These are phyloP conservation scores for Anguilla japonica DNA, from an alignment of 2,113 vertebrate genomes.

Conservation along the genomic window DNA sequence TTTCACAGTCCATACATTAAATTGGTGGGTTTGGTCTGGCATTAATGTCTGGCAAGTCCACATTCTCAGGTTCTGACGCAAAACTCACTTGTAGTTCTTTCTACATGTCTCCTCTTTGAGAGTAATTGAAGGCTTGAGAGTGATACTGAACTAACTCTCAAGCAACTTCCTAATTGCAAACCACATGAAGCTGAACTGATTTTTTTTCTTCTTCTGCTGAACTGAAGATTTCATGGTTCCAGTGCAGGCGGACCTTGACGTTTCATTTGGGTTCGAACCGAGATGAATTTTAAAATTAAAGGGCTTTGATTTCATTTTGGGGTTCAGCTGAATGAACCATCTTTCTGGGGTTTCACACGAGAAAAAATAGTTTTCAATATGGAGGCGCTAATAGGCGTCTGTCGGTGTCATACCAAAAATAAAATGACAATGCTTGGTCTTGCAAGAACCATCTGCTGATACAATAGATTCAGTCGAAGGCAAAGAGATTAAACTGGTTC, in stretches of 20 bases:
- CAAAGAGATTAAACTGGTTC: not conserved
- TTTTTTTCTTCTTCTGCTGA: not conserved
- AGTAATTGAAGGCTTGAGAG: too few relatives aligned
- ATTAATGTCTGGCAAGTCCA: too few relatives aligned
- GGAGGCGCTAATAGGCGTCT: not conserved
- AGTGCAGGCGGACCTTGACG: too few relatives aligned
- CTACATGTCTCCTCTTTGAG: too few relatives aligned
- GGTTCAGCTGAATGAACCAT: not conserved
- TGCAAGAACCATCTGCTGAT: slow-evolving; percentile 3
- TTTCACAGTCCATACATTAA: too few relatives aligned
- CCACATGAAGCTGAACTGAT: not conserved
- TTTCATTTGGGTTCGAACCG: not conserved
- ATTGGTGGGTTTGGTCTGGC: too few relatives aligned
- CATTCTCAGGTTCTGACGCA: too few relatives aligned
- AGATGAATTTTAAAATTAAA: not conserved
- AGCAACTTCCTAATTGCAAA: not conserved
- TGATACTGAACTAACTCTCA: not conserved
- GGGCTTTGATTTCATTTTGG: not conserved
- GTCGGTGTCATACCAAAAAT: not conserved
- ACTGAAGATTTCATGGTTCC: not conserved
- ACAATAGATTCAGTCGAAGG: not conserved
- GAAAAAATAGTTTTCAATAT: not conserved
- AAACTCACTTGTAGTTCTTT: too few relatives aligned
- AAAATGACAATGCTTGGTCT: not conserved
- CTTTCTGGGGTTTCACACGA: not conserved